Evolutionary conservation across 2,888 invertebrate species (phyloP).

Genomic region (Miltochrista miniata): DNA sequence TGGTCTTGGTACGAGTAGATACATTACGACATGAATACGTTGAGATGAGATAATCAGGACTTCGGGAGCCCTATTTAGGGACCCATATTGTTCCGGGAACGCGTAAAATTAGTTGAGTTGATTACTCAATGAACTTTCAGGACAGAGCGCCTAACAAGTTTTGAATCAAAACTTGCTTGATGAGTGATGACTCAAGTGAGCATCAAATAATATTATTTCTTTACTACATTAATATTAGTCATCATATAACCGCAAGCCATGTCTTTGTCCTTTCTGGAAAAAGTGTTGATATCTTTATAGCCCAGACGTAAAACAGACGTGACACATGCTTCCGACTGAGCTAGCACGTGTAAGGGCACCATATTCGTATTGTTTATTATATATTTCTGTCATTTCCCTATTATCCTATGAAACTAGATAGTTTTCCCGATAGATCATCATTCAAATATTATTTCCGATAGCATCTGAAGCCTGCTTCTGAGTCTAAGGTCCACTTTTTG

Average conservation of each 20-base stretch:
- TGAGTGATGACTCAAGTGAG: slow-evolving; percentile 59
- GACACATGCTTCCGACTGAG: slow-evolving; percentile 51
- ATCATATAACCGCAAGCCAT: slow-evolving; percentile 57
- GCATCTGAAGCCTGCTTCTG: too few species aligned
- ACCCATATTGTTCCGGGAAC: too few species aligned
- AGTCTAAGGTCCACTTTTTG: not conserved
- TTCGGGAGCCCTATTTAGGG: too few species aligned
- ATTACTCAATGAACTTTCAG: too few species aligned
- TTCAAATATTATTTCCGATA: not conserved
- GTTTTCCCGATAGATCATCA: not conserved
- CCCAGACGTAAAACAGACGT: slow-evolving; percentile 60
- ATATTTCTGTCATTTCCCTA: not conserved
- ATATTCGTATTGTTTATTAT: slow-evolving; percentile 32
- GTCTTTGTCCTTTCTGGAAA: slow-evolving; percentile 69
- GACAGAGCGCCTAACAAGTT: too few species aligned
- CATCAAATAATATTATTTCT: slow-evolving; percentile 45
- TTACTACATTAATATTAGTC: slow-evolving; percentile 53
- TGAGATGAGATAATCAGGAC: too few species aligned
- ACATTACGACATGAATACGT: too few species aligned
- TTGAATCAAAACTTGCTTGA: slow-evolving; percentile 15
- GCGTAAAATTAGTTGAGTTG: too few species aligned
- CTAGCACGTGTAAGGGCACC: slow-evolving; percentile 38
- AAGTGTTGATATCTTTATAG: slow-evolving; percentile 57
- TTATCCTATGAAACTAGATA: not conserved
- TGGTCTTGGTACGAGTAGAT: too few species aligned